These are phyloP conservation scores for Prochilodus magdalenae DNA, from an alignment of 2,113 vertebrate species.

Conservation along the genomic window DNA sequence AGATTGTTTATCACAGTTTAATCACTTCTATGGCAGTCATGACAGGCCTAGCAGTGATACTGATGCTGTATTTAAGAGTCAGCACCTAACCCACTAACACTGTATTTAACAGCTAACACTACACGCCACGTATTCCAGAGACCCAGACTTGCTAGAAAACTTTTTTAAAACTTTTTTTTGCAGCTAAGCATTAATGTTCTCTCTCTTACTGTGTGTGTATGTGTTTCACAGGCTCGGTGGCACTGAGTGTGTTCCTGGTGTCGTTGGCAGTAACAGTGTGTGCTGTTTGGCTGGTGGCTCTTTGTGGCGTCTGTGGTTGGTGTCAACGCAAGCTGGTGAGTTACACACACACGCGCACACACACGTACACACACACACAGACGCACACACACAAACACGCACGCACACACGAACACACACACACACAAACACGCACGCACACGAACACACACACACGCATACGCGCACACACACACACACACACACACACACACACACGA, in stretches of 20 bases:
- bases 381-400: background rate
- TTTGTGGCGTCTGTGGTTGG: constrained; percentile 98
- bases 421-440: background rate
- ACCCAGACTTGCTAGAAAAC: too few species aligned
- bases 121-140: too few species aligned
- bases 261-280: constrained; percentile 96
- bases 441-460: too few species aligned
- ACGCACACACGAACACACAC: background rate
- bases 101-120: too few species aligned
- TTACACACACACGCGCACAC: constrained; percentile 38
- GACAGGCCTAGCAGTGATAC: too few species aligned
- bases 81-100: too few species aligned
- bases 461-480: too few species aligned
- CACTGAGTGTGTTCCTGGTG: constrained; percentile 94
- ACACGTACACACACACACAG: background rate
- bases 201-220: constrained; percentile 21
- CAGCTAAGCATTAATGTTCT: constrained; percentile 9
- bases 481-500: too few species aligned
- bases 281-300: constrained; percentile 93
- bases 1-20: too few species aligned
- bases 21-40: too few species aligned
- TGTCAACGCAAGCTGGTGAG: constrained; percentile 99
- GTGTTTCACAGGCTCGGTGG: constrained; percentile 81
- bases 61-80: too few species aligned
- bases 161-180: constrained; percentile 10